Conservation (phyloP, 2,888 invertebrate genomes). For the Mimas tiliae region DNA sequence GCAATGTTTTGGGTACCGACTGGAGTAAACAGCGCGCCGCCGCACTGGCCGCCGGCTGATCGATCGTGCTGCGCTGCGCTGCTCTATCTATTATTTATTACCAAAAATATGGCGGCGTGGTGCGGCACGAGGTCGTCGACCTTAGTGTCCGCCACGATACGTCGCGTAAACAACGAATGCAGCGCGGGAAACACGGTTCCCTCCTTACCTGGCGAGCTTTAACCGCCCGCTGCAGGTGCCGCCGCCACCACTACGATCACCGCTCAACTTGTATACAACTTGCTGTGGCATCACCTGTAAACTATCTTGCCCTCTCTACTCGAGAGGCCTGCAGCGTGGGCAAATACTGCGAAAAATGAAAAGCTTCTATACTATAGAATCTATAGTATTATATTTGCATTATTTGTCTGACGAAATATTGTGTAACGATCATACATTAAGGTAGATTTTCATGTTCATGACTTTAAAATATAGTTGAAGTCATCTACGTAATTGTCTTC, state of each 20-base stretch:
- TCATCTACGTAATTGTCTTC: conserved; percentile 16
- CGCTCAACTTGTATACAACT: not conserved
- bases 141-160: conserved; percentile 57
- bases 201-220: conserved; percentile 52
- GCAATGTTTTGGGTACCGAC: conserved; percentile 70
- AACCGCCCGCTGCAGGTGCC: conserved; percentile 32
- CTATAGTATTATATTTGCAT: no score
- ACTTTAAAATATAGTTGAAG: not conserved
- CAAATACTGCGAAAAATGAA: not conserved
- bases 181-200: conserved; percentile 70
- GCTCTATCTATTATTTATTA: conserved; percentile 80
- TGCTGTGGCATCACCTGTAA: not conserved
- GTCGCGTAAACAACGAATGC: conserved; percentile 74
- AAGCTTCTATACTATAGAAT: not conserved
- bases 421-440: not conserved
- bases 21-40: conserved; percentile 58
- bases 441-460: conserved; percentile 1
- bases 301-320: not conserved
- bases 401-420: not conserved
- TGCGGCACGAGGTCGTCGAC: conserved; percentile 72
- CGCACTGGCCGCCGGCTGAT: conserved; percentile 69
- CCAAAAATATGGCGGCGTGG: conserved; percentile 80
- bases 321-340: not conserved
- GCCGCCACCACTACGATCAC: not conserved
- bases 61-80: conserved; percentile 75